phyloP scores from a whole-genome alignment of 1,140 invertebrate genomes.

The Druon quercuslanigerum region DNA sequence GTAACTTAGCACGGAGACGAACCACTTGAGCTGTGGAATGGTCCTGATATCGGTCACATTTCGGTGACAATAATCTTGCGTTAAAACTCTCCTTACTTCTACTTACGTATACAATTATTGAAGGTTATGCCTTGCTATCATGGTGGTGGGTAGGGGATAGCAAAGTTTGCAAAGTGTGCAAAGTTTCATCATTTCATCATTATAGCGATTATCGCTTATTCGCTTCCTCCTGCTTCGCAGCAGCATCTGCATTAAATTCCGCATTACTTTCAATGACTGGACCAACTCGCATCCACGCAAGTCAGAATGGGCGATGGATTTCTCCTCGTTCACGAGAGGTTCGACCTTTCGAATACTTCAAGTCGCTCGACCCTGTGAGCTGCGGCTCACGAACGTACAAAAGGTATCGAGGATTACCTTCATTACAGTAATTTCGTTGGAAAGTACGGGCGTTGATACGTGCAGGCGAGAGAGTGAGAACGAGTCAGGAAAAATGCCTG shows the following conservation, averaged over 20 bases:
- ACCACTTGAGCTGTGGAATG: too few species aligned
- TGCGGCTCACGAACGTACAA: not conserved
- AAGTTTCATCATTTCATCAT: constrained; percentile 6
- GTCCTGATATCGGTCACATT: too few species aligned
- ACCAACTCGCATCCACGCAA: not conserved
- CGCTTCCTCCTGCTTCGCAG: not conserved
- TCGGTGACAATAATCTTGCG: too few species aligned
- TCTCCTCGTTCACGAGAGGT: not conserved
- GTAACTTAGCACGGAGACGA: too few species aligned
- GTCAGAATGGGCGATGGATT: not conserved
- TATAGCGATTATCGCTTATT: not conserved
- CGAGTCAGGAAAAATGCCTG: not conserved
- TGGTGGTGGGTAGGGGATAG: too few species aligned
- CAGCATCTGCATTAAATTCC: not conserved
- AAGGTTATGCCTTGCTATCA: too few species aligned
- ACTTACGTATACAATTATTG: too few species aligned
- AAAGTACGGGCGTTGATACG: not conserved
- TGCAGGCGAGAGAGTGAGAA: not conserved
- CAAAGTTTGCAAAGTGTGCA: too few species aligned
- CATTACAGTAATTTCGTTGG: constrained; percentile 5
- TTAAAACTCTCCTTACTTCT: too few species aligned
- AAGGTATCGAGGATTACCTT: constrained; percentile 9
- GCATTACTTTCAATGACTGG: constrained; percentile 11
- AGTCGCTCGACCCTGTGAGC: not conserved
- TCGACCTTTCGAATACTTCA: not conserved